Conservation (phyloP, 35 echinoderm and acorn worm species). For the Chiridota heheva region DNA sequence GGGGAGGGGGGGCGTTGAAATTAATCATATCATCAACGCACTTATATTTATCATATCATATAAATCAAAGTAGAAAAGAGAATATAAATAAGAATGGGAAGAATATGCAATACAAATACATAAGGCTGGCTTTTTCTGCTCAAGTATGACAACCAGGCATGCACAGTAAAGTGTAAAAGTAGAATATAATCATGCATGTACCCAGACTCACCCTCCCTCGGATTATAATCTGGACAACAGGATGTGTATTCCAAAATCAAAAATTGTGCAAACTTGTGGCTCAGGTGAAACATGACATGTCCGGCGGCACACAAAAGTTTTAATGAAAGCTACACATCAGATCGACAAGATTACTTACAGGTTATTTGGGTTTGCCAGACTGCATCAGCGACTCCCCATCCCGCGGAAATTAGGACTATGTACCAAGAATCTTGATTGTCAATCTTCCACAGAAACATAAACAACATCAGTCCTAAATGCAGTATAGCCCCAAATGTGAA, state of each 20-base stretch:
- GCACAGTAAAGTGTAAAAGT: too few species aligned
- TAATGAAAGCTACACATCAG: not conserved
- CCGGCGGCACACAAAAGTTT: not conserved
- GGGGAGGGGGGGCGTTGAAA: not conserved
- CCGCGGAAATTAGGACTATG: conserved; percentile 38
- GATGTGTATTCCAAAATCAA: not conserved
- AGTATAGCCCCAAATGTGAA: conserved; percentile 26
- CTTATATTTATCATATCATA: not conserved
- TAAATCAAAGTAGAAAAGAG: not conserved
- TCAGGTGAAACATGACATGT: not conserved
- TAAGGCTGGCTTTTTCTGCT: too few species aligned
- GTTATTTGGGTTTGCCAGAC: conserved; percentile 64
- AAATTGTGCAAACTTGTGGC: not conserved
- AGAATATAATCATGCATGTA: not conserved
- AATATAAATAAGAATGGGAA: not conserved
- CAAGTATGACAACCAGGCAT: too few species aligned
- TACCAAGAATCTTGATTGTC: not conserved
- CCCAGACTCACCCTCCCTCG: not conserved
- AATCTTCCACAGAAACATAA: conserved; percentile 40
- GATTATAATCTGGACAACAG: not conserved
- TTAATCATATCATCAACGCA: not conserved
- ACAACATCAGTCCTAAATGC: conserved; percentile 20
- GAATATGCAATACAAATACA: not conserved
- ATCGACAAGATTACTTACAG: conserved; percentile 29
- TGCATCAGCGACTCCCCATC: conserved; percentile 70